These are phyloP conservation scores for Ciconia stormi DNA, from an alignment of 2,113 vertebrate genomes.

Conservation along the genomic window DNA sequence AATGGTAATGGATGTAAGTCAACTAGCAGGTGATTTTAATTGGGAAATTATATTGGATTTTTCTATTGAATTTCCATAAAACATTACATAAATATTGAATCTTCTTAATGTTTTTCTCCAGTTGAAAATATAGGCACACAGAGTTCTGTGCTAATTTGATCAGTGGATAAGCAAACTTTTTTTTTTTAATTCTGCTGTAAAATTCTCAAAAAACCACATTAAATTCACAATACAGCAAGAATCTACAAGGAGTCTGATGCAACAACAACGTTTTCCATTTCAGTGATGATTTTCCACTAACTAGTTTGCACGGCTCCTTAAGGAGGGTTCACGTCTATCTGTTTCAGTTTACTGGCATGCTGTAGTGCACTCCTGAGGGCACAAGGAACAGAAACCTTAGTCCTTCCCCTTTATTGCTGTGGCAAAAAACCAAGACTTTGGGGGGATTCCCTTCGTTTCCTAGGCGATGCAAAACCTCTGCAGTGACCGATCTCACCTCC, in stretches of 20 bases:
- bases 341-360: neutral
- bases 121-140: neutral
- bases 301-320: neutral
- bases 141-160: slow-evolving; percentile 27
- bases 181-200: neutral
- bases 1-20: slow-evolving; percentile 59
- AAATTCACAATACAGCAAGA: neutral
- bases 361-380: accelerated
- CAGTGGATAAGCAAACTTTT: slow-evolving; percentile 5
- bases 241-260: neutral
- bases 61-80: slow-evolving; percentile 50
- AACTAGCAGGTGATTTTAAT: slow-evolving; percentile 57
- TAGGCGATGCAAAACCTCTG: neutral
- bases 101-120: slow-evolving; percentile 4
- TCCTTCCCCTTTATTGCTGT: neutral
- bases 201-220: neutral
- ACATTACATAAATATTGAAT: slow-evolving; percentile 62
- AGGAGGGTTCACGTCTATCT: neutral
- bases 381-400: neutral
- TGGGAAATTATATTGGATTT: slow-evolving; percentile 67
- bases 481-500: neutral
- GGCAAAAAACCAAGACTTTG: neutral
- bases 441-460: neutral
- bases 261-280: neutral
- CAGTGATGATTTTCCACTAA: neutral